Conservation (phyloP, 2,113 vertebrate genomes). For the Mixornis gularis region DNA sequence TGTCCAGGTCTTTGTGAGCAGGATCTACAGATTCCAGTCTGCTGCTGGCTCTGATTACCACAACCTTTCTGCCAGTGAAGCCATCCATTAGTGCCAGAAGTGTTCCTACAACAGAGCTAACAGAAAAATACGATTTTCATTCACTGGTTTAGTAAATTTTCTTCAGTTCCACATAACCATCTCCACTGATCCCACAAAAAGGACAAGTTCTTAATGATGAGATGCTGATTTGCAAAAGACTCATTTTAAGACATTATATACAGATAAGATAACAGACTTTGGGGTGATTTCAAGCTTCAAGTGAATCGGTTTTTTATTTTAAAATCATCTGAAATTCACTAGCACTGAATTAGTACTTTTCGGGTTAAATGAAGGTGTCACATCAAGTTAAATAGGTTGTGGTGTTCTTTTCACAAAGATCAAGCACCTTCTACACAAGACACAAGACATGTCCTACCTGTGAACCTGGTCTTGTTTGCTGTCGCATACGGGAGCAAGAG, state of each 20-base stretch:
- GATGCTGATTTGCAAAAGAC: neutral
- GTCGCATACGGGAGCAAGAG: slow-evolving; percentile 81
- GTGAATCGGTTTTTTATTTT: neutral
- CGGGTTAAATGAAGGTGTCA: neutral
- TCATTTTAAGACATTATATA: neutral
- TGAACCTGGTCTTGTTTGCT: slow-evolving; percentile 90
- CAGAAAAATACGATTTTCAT: neutral
- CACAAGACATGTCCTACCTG: slow-evolving; percentile 69
- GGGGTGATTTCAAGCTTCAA: neutral
- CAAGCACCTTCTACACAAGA: neutral
- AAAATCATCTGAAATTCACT: neutral
- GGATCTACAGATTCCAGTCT: slow-evolving; percentile 88
- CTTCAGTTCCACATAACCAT: neutral
- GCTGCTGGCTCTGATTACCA: slow-evolving; percentile 91
- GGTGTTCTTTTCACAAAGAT: neutral
- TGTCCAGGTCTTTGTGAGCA: slow-evolving; percentile 84
- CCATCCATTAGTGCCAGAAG: slow-evolving; percentile 88
- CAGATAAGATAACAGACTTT: neutral
- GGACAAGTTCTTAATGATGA: neutral
- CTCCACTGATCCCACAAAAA: neutral
- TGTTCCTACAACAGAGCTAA: slow-evolving; percentile 87
- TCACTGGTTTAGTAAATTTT: neutral
- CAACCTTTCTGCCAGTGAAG: slow-evolving; percentile 80
- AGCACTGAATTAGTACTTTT: neutral
- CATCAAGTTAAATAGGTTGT: neutral